Evolutionary conservation across 2,113 vertebrate species (phyloP).

Genomic region (Pongo pygmaeus): DNA sequence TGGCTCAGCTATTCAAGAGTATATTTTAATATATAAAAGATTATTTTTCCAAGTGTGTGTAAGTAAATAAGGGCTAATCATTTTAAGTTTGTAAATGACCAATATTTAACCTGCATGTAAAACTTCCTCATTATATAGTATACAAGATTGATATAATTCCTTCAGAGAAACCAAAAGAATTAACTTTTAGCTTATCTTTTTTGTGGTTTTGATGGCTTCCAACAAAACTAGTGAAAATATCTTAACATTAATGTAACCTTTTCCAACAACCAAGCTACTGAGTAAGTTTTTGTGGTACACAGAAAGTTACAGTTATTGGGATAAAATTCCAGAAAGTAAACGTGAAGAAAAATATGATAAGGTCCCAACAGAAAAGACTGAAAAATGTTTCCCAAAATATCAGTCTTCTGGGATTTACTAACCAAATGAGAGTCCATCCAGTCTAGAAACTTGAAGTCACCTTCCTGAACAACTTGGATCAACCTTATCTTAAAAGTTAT

Average conservation of each 20-base stretch:
- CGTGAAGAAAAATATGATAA: conserved; percentile 8
- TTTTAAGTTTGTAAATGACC: not conserved
- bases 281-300: not conserved
- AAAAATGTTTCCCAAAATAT: conserved; percentile 32
- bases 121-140: not conserved
- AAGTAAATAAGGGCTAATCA: not conserved
- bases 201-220: not conserved
- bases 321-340: conserved; percentile 27
- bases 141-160: not conserved
- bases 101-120: conserved; percentile 23
- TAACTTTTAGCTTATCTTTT: not conserved
- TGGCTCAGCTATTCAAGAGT: not conserved
- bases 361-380: not conserved
- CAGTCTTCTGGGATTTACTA: not conserved
- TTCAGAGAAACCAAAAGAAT: conserved; percentile 13
- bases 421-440: not conserved
- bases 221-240: conserved; percentile 34
- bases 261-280: not conserved
- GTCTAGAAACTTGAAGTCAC: not conserved
- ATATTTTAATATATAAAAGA: not conserved
- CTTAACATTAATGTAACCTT: not conserved
- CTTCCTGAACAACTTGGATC: not conserved
- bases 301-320: not conserved
- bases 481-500: not conserved
- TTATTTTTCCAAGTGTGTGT: not conserved